Conservation (phyloP, 2,888 invertebrate species). For the Sphecodes monilicornis region DNA sequence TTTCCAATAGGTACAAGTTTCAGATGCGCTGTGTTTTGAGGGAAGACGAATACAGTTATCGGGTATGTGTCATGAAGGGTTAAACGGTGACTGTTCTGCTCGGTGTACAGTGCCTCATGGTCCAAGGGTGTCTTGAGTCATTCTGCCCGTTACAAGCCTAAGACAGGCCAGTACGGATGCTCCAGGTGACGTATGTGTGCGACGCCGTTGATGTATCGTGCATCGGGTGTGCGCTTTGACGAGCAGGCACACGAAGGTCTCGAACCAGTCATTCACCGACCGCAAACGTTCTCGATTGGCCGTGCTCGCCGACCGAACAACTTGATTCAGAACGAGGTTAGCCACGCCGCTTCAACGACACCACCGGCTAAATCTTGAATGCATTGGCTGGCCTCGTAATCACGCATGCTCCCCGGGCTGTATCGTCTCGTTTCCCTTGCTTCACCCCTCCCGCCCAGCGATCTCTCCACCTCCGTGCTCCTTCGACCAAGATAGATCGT, state of each 20-base stretch:
- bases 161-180: neutral
- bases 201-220: conserved; percentile 13
- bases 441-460: neutral
- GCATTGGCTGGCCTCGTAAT: conserved; percentile 51
- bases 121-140: too few relatives aligned
- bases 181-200: conserved; percentile 33
- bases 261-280: conserved; percentile 70
- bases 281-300: conserved; percentile 70
- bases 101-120: too few relatives aligned
- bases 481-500: neutral
- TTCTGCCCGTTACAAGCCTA: too few relatives aligned
- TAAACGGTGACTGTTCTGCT: too few relatives aligned
- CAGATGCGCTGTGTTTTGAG: too few relatives aligned
- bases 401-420: conserved; percentile 53
- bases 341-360: conserved; percentile 52
- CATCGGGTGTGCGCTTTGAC: conserved; percentile 68
- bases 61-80: too few relatives aligned
- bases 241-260: conserved; percentile 55
- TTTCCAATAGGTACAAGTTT: too few relatives aligned
- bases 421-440: neutral
- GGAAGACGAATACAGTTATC: too few relatives aligned
- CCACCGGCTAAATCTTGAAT: conserved; percentile 57
- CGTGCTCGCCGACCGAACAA: conserved; percentile 69
- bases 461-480: neutral
- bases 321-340: conserved; percentile 73